Base-by-base conservation (phyloP, 2,888 invertebrate genomes). In the Fissipunctia ypsillon region DNA sequence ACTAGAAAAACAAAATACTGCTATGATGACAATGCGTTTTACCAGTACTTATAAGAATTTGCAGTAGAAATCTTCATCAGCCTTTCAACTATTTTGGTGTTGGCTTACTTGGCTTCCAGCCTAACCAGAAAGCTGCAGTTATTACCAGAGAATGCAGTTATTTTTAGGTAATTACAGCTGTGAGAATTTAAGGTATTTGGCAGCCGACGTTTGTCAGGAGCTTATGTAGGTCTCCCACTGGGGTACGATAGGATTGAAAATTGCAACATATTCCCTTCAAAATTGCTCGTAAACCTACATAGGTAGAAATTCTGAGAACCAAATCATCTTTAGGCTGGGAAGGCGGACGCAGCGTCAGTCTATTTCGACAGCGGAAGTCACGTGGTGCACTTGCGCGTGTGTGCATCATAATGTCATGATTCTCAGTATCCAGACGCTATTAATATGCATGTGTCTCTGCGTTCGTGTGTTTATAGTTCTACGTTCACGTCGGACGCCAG, bases 321-420 rank as follows among this genome's bases (percentile, higher is more conserved):
- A 76, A 67, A 83, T 76, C 73, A 74, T 75, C 68, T 76, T 66
- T 57, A 72, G 61, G 72, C 52, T 70, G 65, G 74, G 66, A 78
- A 78, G 73, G 73, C 84, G 87, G 85, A 87, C 86, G 87, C 89
- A 88, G 87, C 87, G 86, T 90, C 88, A 85, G 84, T 93, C 93
- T 93, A 94, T 94, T 94, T 95, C 88, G 91, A 92, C 91, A 91
- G 81, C 94, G 95, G 95, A 94, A 94, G 76, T 95, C 94, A 93
- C 94, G 93, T 91, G 93, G 89, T 87, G 80, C 84, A 86, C 89
- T 89, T 87, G 91, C 86, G 90, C 83, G 84, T 87, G 91, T 88
- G 89, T 91, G 92, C 93, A 93, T 90, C 91, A 90, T 92, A 94
- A 93, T 93, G 93, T 93, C 92, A 91, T 90, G 91, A 89, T 94